Percentiles rank a stretch among this genome's conserved stretches.
phyloP scores from a whole-genome alignment of 1,140 invertebrate species.

The Neotoxoptera formosana region DNA sequence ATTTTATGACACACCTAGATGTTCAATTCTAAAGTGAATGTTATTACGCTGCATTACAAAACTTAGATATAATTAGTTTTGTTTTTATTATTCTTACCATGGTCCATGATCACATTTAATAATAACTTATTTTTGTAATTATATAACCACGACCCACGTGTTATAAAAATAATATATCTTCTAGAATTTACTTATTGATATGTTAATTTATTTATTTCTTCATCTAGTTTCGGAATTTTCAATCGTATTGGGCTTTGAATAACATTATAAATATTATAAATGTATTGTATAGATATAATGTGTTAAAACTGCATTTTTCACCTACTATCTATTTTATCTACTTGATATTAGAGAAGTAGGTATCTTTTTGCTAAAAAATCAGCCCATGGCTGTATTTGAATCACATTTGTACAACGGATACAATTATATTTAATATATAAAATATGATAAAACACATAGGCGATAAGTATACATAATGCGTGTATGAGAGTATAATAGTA shows the following conservation, averaged over 20 bases:
- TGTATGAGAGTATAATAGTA: too few species aligned
- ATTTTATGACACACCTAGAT: neutral
- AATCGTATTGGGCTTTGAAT: neutral
- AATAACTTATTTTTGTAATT: neutral
- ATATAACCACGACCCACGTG: neutral
- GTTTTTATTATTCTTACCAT: constrained; percentile 13
- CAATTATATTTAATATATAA: neutral
- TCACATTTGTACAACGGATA: neutral
- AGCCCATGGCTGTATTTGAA: neutral
- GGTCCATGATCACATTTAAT: neutral
- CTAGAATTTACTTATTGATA: neutral
- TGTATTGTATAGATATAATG: neutral
- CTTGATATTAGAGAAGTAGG: neutral
- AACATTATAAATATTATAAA: neutral
- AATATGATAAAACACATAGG: neutral
- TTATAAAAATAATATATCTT: neutral
- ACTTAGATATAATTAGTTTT: neutral
- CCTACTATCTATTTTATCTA: neutral
- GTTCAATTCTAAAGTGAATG: neutral
- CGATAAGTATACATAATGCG: too few species aligned
- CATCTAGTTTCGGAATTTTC: neutral
- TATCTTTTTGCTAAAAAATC: neutral
- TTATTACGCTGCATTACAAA: neutral
- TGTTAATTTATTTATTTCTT: neutral
- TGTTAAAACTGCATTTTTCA: neutral